phyloP scores from a whole-genome alignment of 53 echinoderm and acorn worm species.

The Arbacia lixula region DNA sequence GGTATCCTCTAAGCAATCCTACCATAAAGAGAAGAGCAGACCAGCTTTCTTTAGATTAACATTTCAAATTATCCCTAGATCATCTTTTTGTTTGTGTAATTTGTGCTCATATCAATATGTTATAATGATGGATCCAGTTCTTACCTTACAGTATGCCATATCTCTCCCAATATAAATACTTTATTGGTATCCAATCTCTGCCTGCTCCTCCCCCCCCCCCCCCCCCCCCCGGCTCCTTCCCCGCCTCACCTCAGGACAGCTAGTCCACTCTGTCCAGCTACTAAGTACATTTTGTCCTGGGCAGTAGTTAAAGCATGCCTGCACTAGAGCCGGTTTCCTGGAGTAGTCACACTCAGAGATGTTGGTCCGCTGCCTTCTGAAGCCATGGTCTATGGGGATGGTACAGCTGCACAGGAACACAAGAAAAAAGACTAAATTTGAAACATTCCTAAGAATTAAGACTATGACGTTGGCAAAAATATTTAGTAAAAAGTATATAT shows the following conservation, averaged over 20 bases:
- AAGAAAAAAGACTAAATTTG: background rate
- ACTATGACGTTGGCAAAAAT: too few species aligned
- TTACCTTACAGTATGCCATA: too few species aligned
- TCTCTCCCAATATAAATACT: too few species aligned
- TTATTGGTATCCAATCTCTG: too few species aligned
- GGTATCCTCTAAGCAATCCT: conserved; percentile 65
- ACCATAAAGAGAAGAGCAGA: background rate
- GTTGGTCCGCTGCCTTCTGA: conserved; percentile 25
- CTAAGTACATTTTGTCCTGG: conserved; percentile 88
- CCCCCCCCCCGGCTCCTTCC: background rate
- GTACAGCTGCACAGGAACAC: conserved; percentile 20
- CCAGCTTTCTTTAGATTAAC: too few species aligned
- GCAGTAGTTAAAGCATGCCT: conserved; percentile 77
- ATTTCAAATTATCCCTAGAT: too few species aligned
- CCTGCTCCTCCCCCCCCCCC: background rate
- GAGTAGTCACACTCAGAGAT: conserved; percentile 22
- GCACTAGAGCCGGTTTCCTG: conserved; percentile 28
- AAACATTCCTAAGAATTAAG: too few species aligned
- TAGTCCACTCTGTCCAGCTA: conserved; percentile 85
- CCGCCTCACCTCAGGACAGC: conserved; percentile 77
- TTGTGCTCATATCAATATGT: too few species aligned
- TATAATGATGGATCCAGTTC: too few species aligned
- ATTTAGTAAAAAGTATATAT: too few species aligned
- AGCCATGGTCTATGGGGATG: conserved; percentile 24
- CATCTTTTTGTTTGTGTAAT: too few species aligned